Base-by-base conservation (phyloP, 1,140 invertebrate species). In the Arctopsyche grandis region DNA sequence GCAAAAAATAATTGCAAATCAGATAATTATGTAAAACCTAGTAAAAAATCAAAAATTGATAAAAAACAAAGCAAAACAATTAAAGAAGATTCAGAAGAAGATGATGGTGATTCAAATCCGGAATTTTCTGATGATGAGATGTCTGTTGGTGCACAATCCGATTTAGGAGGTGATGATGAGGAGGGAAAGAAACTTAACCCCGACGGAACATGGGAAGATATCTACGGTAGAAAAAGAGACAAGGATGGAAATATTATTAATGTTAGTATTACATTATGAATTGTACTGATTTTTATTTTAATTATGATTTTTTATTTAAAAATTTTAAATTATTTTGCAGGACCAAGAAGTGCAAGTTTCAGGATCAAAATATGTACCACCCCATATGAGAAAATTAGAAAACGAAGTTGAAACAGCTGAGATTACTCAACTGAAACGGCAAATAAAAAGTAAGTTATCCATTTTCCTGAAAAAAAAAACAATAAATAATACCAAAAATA, bases 161-260 rank as follows among this genome's bases (percentile, higher is more conserved):
- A 84, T 44, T 79, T 83, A 71, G 83, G 83, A 48, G 81, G 78
- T 9, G 79, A 80, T 14, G 69, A 75, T 9, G 76, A 38, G 0
- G 58, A 43, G 21, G 22, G 22, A 58, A 56, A 78, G 19, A 80
- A 86, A 66, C 82, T 86, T 79, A 85, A 87, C 76, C 84, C 85
- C 83, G 85, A 85, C 82, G 85, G 85, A 83, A 82, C 87, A 26
- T 96, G 94, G 91, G 96, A 98, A 90, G 97, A 99, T 89, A 98
- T 99, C 85, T 99, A 99, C 90, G 97, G 97, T 1, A 89, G 97
- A 80, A 90, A 94, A 81, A 90, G 94, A 83, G 93, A 95, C 85
- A 91, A 92, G 84, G 88, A 94, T 80, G 97, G 97, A 4, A 93
- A 93, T 84, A 85, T 97, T 83, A 86, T 96, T 26, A 88, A 90